These are phyloP conservation scores for Malurus splendens DNA, from an alignment of 2,797 vertebrate genomes.

Conservation along the genomic window DNA sequence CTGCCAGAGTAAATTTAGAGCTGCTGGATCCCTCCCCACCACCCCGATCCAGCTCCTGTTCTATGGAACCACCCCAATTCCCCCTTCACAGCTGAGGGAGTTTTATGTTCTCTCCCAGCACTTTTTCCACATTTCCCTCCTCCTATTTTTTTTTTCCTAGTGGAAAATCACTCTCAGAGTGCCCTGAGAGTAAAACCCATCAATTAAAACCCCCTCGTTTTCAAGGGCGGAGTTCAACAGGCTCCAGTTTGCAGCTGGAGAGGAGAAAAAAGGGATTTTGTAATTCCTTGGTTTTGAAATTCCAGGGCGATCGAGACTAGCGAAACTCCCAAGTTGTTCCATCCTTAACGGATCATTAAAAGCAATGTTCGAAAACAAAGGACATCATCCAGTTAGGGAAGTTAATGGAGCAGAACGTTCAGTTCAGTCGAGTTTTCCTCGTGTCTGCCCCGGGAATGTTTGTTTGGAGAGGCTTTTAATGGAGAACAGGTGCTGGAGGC, in stretches of 20 bases:
- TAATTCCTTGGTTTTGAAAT: background rate
- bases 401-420: constrained; percentile 13
- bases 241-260: background rate
- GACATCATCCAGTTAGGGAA: background rate
- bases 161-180: background rate
- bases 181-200: background rate
- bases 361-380: background rate
- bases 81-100: background rate
- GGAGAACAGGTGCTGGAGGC: constrained; percentile 27
- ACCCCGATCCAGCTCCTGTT: background rate
- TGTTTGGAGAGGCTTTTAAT: constrained; percentile 5
- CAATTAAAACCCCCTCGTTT: background rate
- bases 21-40: background rate
- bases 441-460: background rate
- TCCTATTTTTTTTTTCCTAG: background rate
- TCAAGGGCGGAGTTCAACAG: background rate
- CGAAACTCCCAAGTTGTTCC: background rate
- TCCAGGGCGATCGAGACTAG: background rate
- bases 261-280: background rate
- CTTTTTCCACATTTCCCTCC: background rate
- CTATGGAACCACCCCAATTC: background rate
- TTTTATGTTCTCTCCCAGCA: background rate
- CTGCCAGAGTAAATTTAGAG: background rate
- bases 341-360: background rate
- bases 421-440: background rate